Conservation (phyloP, 2,113 vertebrate species). For the Hoplias malabaricus region DNA sequence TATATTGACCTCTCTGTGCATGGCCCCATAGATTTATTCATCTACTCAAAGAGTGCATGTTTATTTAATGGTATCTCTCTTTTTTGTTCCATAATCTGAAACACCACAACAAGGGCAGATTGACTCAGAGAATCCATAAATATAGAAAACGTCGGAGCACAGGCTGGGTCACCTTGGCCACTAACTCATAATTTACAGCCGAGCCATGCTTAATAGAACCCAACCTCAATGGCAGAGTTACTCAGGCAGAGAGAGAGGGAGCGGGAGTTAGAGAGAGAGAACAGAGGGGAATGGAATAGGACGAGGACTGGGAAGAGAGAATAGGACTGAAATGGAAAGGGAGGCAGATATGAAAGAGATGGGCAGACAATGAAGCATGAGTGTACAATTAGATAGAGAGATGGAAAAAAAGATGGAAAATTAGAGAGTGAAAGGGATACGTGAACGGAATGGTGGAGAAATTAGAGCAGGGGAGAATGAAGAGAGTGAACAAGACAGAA, state of each 20-base stretch:
- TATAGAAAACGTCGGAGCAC: conserved; percentile 33
- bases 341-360: not conserved
- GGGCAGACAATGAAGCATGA: not conserved
- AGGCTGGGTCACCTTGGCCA: conserved; percentile 48
- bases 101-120: conserved; percentile 32
- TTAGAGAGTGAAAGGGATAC: not conserved
- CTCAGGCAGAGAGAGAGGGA: conserved; percentile 25
- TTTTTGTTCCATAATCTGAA: not conserved
- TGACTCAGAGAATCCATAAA: conserved; percentile 38
- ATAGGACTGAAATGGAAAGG: not conserved
- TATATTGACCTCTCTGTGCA: conserved; percentile 9
- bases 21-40: conserved; percentile 15
- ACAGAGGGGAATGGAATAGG: not conserved
- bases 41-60: not conserved
- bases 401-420: not conserved
- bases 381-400: conserved; percentile 7
- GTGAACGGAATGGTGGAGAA: not conserved
- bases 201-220: conserved; percentile 47
- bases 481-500: conserved; percentile 1
- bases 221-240: conserved; percentile 35
- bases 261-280: not conserved
- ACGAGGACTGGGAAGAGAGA: not conserved
- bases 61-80: conserved; percentile 30
- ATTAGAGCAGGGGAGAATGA: not conserved
- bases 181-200: conserved; percentile 49